phyloP scores from a whole-genome alignment of 1,140 invertebrate genomes.

The Zaprionus camerounensis region DNA sequence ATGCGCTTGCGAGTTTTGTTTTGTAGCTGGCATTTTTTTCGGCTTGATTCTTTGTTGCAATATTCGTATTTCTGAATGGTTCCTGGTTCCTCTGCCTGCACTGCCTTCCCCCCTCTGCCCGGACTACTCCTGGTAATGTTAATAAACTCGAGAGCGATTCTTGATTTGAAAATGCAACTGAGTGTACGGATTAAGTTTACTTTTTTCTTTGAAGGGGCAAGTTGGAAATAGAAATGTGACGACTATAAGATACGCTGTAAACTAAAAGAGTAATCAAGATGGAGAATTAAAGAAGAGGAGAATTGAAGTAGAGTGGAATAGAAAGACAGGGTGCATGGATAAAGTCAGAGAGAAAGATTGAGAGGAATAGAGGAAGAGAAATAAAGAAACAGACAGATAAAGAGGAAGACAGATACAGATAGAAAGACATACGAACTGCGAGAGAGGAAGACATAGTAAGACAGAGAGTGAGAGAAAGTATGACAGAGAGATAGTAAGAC shows the following conservation, averaged over 20 bases:
- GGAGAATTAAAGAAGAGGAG: rapidly evolving
- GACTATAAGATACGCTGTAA: not conserved
- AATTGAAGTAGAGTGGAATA: not conserved
- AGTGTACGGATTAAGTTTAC: not conserved
- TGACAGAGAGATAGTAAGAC: too few species aligned
- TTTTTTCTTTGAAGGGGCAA: not conserved
- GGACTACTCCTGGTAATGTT: conserved; percentile 17
- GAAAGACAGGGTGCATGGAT: not conserved
- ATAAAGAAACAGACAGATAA: not conserved
- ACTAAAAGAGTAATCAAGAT: not conserved
- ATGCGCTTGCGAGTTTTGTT: conserved; percentile 27
- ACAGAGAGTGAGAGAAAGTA: too few species aligned
- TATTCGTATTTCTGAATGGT: conserved; percentile 15
- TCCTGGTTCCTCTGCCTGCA: not conserved
- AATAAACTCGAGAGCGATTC: conserved; percentile 31
- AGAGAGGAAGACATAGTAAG: too few species aligned
- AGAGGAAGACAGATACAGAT: too few species aligned
- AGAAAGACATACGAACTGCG: too few species aligned
- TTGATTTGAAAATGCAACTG: conserved; percentile 19
- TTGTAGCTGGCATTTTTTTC: conserved; percentile 27
- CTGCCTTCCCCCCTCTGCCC: not conserved
- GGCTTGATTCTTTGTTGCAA: conserved; percentile 36
- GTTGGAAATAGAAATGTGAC: not conserved
- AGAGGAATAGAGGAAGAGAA: not conserved
- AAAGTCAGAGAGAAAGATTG: not conserved